Percentiles rank a stretch among this genome's conserved stretches.
phyloP scores from a whole-genome alignment of 2,888 invertebrate species.

The Acronicta alni region DNA sequence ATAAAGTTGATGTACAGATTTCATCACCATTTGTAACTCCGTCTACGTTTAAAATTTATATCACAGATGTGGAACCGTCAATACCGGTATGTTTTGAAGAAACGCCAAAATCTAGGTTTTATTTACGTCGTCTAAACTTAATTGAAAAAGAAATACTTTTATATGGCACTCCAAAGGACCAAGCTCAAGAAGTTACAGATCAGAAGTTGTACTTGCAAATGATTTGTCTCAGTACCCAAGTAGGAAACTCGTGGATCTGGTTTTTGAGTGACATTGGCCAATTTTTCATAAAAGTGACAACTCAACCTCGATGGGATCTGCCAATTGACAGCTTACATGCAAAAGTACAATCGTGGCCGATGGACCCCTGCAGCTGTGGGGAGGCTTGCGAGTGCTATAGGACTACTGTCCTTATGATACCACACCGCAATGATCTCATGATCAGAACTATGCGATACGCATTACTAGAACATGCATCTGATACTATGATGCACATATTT shows the following conservation, averaged over 20 bases:
- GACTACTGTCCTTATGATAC: slow-evolving; percentile 75
- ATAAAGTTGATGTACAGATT: slow-evolving; percentile 77
- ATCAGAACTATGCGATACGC: slow-evolving; percentile 78
- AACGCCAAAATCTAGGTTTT: slow-evolving; percentile 68
- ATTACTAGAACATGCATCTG: slow-evolving; percentile 77
- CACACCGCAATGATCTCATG: slow-evolving; percentile 82
- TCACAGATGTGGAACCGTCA: slow-evolving; percentile 78
- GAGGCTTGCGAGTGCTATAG: slow-evolving; percentile 82
- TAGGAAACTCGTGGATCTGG: slow-evolving; percentile 82
- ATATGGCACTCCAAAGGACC: slow-evolving; percentile 72
- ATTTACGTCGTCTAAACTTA: slow-evolving; percentile 73
- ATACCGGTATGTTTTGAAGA: slow-evolving; percentile 72
- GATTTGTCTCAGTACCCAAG: slow-evolving; percentile 78
- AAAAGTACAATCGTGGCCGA: slow-evolving; percentile 75
- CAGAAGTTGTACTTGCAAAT: slow-evolving; percentile 79
- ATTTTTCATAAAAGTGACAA: slow-evolving; percentile 79
- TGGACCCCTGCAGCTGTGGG: slow-evolving; percentile 81
- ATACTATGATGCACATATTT: slow-evolving; percentile 78
- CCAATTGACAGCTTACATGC: slow-evolving; percentile 77
- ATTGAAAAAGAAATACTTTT: slow-evolving; percentile 77
- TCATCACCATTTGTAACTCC: slow-evolving; percentile 73
- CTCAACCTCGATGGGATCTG: slow-evolving; percentile 81
- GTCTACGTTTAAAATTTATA: slow-evolving; percentile 65
- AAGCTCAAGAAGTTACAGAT: slow-evolving; percentile 67
- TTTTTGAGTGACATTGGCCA: slow-evolving; percentile 79